Evolutionary conservation across 2,888 invertebrate genomes (phyloP).

Genomic region (Orthosia gracilis): DNA sequence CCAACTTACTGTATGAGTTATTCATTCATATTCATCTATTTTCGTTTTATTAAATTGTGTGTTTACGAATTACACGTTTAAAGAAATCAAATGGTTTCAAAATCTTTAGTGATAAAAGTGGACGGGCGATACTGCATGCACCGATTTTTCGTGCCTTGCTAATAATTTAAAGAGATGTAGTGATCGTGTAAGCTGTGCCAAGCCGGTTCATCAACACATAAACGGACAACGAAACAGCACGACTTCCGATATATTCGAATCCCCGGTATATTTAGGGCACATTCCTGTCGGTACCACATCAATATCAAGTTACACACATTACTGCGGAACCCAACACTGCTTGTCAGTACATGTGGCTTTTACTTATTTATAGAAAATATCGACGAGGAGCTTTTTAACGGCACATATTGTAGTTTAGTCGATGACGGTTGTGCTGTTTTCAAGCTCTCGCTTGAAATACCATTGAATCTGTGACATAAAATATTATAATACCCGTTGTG

Average conservation of each 20-base stretch:
- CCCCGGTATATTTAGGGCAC: conserved; percentile 50
- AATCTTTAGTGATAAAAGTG: too few species aligned
- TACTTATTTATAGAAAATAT: conserved; percentile 60
- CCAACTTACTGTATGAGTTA: background rate
- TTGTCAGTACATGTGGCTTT: conserved; percentile 49
- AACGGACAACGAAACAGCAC: background rate
- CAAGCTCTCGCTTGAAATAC: background rate
- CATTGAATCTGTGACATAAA: background rate
- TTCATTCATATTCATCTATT: too few species aligned
- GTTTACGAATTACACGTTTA: background rate
- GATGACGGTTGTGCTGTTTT: background rate
- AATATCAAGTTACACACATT: conserved; percentile 62
- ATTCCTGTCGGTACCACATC: conserved; percentile 43
- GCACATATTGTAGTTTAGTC: background rate
- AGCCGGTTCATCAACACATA: conserved; percentile 4
- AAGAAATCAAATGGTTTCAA: background rate
- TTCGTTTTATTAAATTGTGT: background rate
- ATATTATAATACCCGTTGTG: too few species aligned
- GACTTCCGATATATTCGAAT: conserved; percentile 31
- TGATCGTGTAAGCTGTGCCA: background rate
- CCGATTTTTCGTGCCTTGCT: background rate
- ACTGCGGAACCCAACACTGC: conserved; percentile 53
- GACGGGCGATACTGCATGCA: background rate
- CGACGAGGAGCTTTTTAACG: conserved; percentile 16
- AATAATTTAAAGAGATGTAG: too few species aligned